Evolutionary conservation across 1,140 invertebrate species (phyloP).

Genomic region (Arion vulgaris): DNA sequence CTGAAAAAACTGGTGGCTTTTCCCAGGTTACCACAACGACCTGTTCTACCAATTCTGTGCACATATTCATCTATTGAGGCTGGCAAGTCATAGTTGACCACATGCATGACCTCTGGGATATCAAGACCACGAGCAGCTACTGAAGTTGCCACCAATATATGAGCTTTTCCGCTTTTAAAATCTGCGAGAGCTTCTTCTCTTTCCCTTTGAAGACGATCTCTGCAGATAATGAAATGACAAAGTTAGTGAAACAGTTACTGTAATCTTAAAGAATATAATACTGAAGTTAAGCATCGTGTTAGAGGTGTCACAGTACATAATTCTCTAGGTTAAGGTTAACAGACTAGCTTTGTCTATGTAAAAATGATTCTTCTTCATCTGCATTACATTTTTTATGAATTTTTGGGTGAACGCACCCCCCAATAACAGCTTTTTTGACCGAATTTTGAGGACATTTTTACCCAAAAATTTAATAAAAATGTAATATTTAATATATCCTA

Average conservation of each 20-base stretch:
- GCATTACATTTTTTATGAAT: too few species aligned
- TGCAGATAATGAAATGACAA: constrained; percentile 54
- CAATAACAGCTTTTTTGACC: too few species aligned
- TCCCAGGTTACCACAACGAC: constrained; percentile 92
- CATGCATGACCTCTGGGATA: constrained; percentile 87
- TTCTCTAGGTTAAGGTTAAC: too few species aligned
- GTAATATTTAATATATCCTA: too few species aligned
- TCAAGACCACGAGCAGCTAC: constrained; percentile 90
- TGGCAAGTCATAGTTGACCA: constrained; percentile 94
- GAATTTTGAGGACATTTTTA: too few species aligned
- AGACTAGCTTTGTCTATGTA: too few species aligned
- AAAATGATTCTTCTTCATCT: too few species aligned
- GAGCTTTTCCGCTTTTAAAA: constrained; percentile 78
- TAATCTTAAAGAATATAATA: too few species aligned
- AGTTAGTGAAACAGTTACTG: background rate
- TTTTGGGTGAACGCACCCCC: too few species aligned
- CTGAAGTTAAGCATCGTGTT: too few species aligned
- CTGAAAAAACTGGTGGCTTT: constrained; percentile 90
- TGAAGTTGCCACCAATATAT: constrained; percentile 92
- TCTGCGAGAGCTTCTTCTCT: constrained; percentile 88
- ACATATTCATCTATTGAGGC: constrained; percentile 90
- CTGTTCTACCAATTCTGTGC: constrained; percentile 94
- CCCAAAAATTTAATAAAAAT: too few species aligned
- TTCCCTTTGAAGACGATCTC: constrained; percentile 88
- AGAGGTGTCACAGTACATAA: too few species aligned